Conservation (phyloP, 37 sponge, comb jelly and placozoan genomes). For the Eunapius fragilis region DNA sequence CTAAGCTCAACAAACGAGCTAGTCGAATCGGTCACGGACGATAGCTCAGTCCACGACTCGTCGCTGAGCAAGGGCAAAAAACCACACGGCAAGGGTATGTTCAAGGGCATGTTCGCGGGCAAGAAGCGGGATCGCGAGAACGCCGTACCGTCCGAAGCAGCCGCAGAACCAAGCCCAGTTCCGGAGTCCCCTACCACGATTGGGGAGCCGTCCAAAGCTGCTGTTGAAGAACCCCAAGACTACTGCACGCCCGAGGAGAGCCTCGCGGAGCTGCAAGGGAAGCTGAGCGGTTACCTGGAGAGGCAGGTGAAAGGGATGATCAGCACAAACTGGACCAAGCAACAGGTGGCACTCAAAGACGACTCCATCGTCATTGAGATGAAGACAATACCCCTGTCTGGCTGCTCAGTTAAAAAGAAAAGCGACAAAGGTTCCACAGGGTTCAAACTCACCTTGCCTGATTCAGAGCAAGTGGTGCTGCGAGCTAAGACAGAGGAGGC, state of each 20-base stretch:
- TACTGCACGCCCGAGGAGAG: no score
- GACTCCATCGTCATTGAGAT: not conserved
- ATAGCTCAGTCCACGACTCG: not conserved
- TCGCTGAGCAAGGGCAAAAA: not conserved
- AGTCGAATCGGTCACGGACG: not conserved
- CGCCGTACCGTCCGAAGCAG: not conserved
- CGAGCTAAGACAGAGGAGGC: not conserved
- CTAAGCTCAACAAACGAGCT: not conserved
- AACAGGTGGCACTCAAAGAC: not conserved
- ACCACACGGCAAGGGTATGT: not conserved
- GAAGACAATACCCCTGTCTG: not conserved
- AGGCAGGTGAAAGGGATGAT: not conserved
- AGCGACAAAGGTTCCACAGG: constrained; percentile 2
- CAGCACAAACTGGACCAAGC: not conserved
- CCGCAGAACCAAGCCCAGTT: not conserved
- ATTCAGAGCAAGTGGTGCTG: not conserved
- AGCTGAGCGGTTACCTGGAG: not conserved
- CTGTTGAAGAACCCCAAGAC: no score
- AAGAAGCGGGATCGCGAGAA: not conserved
- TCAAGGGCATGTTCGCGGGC: not conserved
- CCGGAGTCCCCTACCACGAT: no score
- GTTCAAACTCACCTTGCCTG: constrained; percentile 39
- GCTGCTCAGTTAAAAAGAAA: not conserved
- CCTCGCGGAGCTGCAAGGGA: not conserved
- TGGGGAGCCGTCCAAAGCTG: no score